Evolutionary conservation across 2,888 invertebrate species (phyloP).

Genomic region (Trachelus tabidus): DNA sequence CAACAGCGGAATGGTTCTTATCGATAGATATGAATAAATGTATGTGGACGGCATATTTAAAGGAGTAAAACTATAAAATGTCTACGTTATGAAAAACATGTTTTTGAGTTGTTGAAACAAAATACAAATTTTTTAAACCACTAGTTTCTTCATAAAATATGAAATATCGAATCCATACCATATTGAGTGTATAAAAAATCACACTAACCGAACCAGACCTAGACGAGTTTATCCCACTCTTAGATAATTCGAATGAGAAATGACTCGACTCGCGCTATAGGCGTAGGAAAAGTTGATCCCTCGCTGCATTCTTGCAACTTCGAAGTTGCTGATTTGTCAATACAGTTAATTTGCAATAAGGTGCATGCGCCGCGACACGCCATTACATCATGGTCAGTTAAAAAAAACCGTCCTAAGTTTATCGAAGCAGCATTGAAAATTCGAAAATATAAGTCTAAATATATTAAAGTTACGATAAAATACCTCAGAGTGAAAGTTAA

Average conservation of each 20-base stretch:
- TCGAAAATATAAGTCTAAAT: background rate
- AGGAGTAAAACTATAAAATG: background rate
- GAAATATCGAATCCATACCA: background rate
- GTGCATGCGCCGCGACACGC: conserved; percentile 18
- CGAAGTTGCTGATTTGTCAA: conserved; percentile 47
- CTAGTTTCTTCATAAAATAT: background rate
- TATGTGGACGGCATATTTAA: background rate
- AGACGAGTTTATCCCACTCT: conserved; percentile 23
- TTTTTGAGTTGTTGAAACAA: background rate
- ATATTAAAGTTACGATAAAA: background rate
- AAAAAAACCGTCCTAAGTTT: background rate
- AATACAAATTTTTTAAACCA: background rate
- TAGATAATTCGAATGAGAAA: conserved; percentile 31
- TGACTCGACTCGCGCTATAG: conserved; percentile 41
- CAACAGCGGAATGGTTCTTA: background rate
- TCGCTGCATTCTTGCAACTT: conserved; percentile 30
- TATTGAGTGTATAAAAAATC: conserved; percentile 29
- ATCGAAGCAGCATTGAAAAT: background rate
- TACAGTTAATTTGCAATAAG: conserved; percentile 39
- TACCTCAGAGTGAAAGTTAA: background rate
- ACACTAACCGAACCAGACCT: conserved; percentile 5
- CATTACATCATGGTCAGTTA: background rate
- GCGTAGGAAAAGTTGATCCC: conserved; percentile 21
- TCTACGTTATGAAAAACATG: background rate
- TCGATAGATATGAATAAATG: background rate